A percentile compares a stretch with the other conserved stretches of the same genome.
These are phyloP conservation scores for Hozukius guyotensis DNA, from an alignment of 2,797 vertebrate species.

Conservation along the genomic window DNA sequence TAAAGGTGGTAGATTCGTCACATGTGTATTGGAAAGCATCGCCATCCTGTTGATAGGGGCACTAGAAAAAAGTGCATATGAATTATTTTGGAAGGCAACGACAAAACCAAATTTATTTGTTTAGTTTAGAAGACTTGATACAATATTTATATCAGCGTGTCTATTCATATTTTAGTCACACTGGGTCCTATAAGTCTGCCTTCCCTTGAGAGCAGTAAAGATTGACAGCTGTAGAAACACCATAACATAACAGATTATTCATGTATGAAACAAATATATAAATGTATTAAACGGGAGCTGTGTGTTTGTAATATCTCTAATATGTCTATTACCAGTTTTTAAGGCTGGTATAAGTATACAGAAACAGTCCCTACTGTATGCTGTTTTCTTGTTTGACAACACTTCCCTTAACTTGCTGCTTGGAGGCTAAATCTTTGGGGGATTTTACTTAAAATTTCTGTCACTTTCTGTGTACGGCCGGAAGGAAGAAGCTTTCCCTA, in stretches of 20 bases:
- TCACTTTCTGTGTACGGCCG: constrained; percentile 61
- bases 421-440: constrained; percentile 15
- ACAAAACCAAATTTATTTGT: neutral
- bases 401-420: constrained; percentile 43
- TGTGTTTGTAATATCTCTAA: neutral
- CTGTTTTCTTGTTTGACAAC: constrained; percentile 16
- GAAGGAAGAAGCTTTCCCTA: constrained; percentile 64
- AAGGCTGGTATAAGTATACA: neutral
- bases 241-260: neutral
- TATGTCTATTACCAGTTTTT: neutral
- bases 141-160: neutral
- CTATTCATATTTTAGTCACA: neutral
- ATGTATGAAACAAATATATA: neutral
- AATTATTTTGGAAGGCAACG: neutral
- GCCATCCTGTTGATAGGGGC: neutral
- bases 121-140: neutral
- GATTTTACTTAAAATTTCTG: constrained; percentile 56
- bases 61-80: neutral
- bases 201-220: neutral
- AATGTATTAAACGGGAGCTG: neutral
- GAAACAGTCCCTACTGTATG: neutral
- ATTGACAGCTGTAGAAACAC: neutral
- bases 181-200: neutral
- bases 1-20: too few relatives aligned
- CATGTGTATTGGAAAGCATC: neutral